A percentile compares a stretch with the other conserved stretches of the same genome.
Conservation (phyloP, 2,888 invertebrate species). For the Ganaspis brasiliensis region DNA sequence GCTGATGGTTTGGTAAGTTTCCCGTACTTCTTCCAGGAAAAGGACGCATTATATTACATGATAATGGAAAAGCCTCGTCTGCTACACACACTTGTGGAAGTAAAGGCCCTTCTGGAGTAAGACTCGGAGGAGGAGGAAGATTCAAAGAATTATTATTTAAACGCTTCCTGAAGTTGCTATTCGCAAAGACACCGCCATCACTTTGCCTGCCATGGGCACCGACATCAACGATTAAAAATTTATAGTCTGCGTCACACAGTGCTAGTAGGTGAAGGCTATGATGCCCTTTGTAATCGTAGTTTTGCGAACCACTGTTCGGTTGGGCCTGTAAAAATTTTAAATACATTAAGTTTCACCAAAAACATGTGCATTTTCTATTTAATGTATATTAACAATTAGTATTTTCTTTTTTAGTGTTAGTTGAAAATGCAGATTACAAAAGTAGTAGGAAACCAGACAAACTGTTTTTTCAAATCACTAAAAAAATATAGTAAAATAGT, state of each 20-base stretch:
- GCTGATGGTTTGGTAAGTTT: constrained; percentile 59
- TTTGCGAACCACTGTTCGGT: constrained; percentile 53
- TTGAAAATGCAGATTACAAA: no score
- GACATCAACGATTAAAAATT: constrained; percentile 57
- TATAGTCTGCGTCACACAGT: constrained; percentile 58
- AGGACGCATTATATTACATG: constrained; percentile 64
- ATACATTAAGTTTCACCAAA: no score
- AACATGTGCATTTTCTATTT: no score
- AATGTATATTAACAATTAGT: no score
- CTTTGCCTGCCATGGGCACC: constrained; percentile 55
- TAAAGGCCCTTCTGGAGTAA: neutral
- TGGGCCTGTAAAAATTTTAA: constrained; percentile 50
- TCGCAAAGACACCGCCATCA: constrained; percentile 57
- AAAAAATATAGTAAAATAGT: no score
- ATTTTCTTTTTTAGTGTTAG: no score
- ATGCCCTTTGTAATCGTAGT: constrained; percentile 59
- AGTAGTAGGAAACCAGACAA: no score
- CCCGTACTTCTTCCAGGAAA: constrained; percentile 65
- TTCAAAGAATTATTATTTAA: constrained; percentile 61
- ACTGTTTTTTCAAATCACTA: no score
- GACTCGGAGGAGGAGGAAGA: constrained; percentile 48
- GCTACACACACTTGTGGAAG: constrained; percentile 65
- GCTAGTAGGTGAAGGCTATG: constrained; percentile 60
- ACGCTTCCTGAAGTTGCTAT: constrained; percentile 51
- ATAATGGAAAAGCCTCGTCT: constrained; percentile 68